A percentile compares a stretch with the other conserved stretches of the same genome.
These are phyloP conservation scores for Rotaria socialis DNA, from an alignment of 2,888 invertebrate species.

Conservation along the genomic window DNA sequence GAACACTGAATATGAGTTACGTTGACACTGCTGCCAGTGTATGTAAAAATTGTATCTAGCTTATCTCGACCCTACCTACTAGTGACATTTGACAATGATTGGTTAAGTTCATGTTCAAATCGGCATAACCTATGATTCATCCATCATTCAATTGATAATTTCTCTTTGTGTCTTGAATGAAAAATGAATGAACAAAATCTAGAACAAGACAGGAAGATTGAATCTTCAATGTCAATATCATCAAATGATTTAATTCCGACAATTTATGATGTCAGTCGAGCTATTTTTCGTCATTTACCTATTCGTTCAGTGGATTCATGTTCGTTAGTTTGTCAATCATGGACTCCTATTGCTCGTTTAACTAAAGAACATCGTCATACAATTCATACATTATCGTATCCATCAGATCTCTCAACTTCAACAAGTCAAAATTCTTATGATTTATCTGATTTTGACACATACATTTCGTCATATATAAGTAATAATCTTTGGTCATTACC, in stretches of 20 bases:
- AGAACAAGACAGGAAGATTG: neutral
- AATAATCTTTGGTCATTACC: neutral
- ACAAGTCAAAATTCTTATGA: neutral
- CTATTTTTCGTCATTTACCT: neutral
- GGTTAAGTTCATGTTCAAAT: neutral
- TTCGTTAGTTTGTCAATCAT: constrained; percentile 49
- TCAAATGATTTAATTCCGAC: neutral
- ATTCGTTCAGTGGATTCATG: constrained; percentile 10
- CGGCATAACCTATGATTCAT: neutral
- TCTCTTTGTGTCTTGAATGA: neutral
- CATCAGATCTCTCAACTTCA: constrained; percentile 33
- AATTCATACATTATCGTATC: constrained; percentile 47
- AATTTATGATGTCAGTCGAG: neutral
- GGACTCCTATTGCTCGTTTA: constrained; percentile 48
- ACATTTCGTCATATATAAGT: neutral
- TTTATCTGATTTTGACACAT: neutral
- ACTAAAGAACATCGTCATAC: constrained; percentile 43
- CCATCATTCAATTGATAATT: neutral
- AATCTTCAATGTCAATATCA: neutral
- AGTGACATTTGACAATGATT: neutral
- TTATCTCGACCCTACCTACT: too few species aligned
- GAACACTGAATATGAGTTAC: too few species aligned
- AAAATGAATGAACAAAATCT: neutral
- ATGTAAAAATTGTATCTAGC: too few species aligned
- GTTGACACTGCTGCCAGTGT: too few species aligned